These are phyloP conservation scores for Bombyx mandarina DNA, from an alignment of 1,140 invertebrate genomes.

Conservation along the genomic window DNA sequence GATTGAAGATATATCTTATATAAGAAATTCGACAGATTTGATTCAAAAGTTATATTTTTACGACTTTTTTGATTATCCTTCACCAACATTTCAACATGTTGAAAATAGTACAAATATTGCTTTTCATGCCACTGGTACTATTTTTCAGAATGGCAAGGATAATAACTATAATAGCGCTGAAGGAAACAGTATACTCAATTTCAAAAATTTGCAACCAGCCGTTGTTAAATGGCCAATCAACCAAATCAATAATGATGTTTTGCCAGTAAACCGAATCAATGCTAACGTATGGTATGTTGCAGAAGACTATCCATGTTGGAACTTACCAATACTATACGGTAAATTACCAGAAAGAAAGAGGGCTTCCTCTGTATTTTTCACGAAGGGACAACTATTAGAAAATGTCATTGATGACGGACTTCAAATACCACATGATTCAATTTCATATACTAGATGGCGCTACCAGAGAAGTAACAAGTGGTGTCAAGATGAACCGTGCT, in stretches of 20 bases:
- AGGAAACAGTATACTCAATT: conserved; percentile 13
- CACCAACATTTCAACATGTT: too few relatives aligned
- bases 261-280: background rate
- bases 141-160: too few relatives aligned
- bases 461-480: conserved; percentile 31
- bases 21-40: too few relatives aligned
- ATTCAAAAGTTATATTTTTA: too few relatives aligned
- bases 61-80: too few relatives aligned
- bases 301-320: conserved; percentile 48
- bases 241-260: conserved; percentile 2
- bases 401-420: conserved; percentile 28
- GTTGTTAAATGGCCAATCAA: conserved; percentile 8
- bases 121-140: too few relatives aligned
- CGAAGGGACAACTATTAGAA: conserved; percentile 27
- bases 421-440: background rate
- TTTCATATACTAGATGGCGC: too few relatives aligned
- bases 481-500: conserved; percentile 48
- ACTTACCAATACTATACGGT: conserved; percentile 44
- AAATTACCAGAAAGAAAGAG: conserved; percentile 25
- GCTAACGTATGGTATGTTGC: conserved; percentile 41
- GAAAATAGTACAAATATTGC: too few relatives aligned
- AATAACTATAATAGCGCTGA: too few relatives aligned
- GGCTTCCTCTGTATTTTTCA: conserved; percentile 34
- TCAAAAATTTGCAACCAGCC: conserved; percentile 44
- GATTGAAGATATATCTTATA: too few relatives aligned